These are phyloP conservation scores for Lypha dubia DNA, from an alignment of 2,888 invertebrate genomes.

Conservation along the genomic window DNA sequence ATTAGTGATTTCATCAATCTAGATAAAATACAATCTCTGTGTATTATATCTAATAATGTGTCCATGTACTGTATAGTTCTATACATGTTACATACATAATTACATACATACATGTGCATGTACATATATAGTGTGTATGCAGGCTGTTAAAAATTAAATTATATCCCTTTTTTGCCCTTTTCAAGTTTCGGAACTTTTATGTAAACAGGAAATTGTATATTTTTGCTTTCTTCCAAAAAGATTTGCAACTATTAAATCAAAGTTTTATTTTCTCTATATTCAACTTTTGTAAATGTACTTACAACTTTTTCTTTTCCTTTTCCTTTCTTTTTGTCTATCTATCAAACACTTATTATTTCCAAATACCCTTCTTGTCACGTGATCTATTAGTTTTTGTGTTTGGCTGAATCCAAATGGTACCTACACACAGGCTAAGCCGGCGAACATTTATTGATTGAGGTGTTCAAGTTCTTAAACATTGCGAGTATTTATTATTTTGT, in stretches of 20 bases:
- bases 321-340: conserved; percentile 55
- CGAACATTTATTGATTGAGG: conserved; percentile 42
- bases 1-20: background rate
- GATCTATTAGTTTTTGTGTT: conserved; percentile 63
- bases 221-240: conserved; percentile 50
- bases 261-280: conserved; percentile 27
- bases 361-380: conserved; percentile 68
- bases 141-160: conserved; percentile 44
- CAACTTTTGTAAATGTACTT: conserved; percentile 43
- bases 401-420: conserved; percentile 16
- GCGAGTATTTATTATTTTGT: conserved; percentile 8
- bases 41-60: background rate
- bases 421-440: background rate
- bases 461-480: conserved; percentile 1
- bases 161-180: conserved; percentile 22
- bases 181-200: conserved; percentile 50
- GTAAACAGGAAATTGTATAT: conserved; percentile 68
- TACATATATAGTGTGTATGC: background rate
- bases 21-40: background rate
- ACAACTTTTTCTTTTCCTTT: conserved; percentile 2
- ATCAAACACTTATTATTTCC: conserved; percentile 58
- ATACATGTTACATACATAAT: too few relatives aligned
- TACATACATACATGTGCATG: too few relatives aligned
- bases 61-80: background rate
- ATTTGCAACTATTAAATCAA: conserved; percentile 56